Evolutionary conservation across 2,113 vertebrate species (phyloP), one percentile per base, ranked within the genome.

Genomic region (Cisticola juncidis): DNA sequence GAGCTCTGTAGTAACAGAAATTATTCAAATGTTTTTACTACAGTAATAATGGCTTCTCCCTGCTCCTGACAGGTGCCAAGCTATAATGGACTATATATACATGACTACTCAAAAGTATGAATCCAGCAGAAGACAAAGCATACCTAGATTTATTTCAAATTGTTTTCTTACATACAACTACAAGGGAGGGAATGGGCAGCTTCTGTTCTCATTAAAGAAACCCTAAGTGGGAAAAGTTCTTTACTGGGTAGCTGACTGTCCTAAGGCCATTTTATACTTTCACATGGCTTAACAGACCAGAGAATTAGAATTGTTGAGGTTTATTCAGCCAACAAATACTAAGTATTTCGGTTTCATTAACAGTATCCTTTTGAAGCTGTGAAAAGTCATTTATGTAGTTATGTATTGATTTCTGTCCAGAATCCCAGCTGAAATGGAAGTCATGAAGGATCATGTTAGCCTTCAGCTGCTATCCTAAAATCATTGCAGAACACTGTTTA

Each of bases 371-470:
- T 82, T 77, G 79, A 97, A 90, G 22, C 9, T 80, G 38, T 54
- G 45, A 79, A 81, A 66, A 65, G 36, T 56, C 9, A 5, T 87
- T 79, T 76, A 72, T 60, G 56, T 51, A 62, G 35, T 64, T 65
- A 72, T 1, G 7, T 42, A 85, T 29, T 91, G 68, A 77, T 4
- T 91, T 90, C 71, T 73, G 50, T 85, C 70, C 79, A 91, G 83
- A 70, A 92, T 53, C 42, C 29, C 71, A 93, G 54, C 19, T 83
- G 68, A 95, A 95, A 95, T 35, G 13, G 78, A 85, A 87, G 58
- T 81, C 53, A 62, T n/a, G 58, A 92, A 86, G n/a, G 53, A 72
- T 82, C 74, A 85, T 13, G 10, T 21, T 9, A 82, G 33, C 51
- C 38, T 81, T 82, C 79, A 80, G 57, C 24, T 85, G 61, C 60